Evolutionary conservation across 1,140 invertebrate genomes (phyloP).

Genomic region (Phthorimaea operculella): DNA sequence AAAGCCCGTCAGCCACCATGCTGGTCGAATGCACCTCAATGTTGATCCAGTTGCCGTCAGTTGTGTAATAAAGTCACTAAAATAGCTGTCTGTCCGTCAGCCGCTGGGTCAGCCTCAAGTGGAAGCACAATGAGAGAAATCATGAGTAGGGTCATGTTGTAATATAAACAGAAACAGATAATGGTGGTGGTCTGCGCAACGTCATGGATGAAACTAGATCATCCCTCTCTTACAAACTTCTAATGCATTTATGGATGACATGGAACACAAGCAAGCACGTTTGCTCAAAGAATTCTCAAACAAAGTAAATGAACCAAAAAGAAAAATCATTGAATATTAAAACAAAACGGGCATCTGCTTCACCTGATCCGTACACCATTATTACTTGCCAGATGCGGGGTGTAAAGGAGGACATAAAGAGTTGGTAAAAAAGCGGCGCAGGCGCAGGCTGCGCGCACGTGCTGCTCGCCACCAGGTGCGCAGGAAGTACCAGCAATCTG

Average conservation of each 20-base stretch:
- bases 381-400: background rate
- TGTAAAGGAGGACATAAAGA: background rate
- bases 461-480: background rate
- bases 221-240: too few relatives aligned
- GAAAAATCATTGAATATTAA: background rate
- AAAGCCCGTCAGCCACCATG: background rate
- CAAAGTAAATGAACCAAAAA: background rate
- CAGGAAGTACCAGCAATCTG: constrained; percentile 1
- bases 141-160: constrained; percentile 1
- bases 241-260: background rate
- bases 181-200: background rate
- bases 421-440: constrained; percentile 5
- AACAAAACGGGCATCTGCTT: background rate
- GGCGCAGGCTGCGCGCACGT: background rate
- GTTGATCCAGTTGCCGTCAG: constrained; percentile 19
- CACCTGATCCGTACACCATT: background rate
- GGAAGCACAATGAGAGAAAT: background rate
- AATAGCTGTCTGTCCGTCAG: constrained; percentile 6
- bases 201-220: background rate
- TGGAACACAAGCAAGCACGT: too few relatives aligned
- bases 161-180: background rate
- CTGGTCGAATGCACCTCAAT: constrained; percentile 13
- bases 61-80: constrained; percentile 13
- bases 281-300: too few relatives aligned
- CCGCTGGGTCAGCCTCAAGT: constrained; percentile 6